Conservation (phyloP, 2,113 vertebrate species). For the Mesitornis unicolor region DNA sequence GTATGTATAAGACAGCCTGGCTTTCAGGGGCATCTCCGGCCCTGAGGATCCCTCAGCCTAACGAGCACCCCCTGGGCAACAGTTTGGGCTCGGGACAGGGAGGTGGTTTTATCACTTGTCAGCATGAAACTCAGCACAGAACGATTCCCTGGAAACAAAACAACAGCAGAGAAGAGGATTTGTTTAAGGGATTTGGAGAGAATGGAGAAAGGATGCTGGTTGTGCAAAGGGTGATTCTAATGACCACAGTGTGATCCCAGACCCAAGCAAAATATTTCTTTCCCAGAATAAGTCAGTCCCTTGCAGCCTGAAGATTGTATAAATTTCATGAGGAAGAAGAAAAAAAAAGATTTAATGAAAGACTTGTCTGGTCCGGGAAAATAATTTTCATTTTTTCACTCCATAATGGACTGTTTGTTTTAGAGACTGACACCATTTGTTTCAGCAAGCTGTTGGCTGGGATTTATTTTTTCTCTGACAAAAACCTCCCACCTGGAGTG, state of each 20-base stretch:
- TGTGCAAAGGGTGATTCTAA: neutral
- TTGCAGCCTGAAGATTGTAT: neutral
- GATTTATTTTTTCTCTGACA: constrained; percentile 1
- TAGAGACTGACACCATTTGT: neutral
- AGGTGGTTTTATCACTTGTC: neutral
- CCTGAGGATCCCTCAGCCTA: neutral
- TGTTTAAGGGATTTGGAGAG: neutral
- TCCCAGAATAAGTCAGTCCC: neutral
- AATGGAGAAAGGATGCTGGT: neutral
- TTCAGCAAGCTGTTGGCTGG: neutral
- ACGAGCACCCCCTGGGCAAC: neutral
- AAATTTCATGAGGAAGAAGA: neutral
- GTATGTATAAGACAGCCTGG: neutral
- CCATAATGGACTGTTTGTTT: neutral
- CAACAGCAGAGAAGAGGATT: neutral
- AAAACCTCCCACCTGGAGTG: neutral
- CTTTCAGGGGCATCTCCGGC: neutral
- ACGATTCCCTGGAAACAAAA: neutral
- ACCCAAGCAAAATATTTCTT: neutral
- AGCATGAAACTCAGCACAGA: neutral
- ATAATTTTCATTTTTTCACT: neutral
- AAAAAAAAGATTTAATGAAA: neutral
- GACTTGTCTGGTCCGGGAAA: neutral
- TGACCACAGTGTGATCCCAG: neutral
- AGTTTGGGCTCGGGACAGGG: rapidly evolving